These are phyloP conservation scores for Drosophila ironensis DNA, from an alignment of 1,140 invertebrate genomes.

Conservation along the genomic window DNA sequence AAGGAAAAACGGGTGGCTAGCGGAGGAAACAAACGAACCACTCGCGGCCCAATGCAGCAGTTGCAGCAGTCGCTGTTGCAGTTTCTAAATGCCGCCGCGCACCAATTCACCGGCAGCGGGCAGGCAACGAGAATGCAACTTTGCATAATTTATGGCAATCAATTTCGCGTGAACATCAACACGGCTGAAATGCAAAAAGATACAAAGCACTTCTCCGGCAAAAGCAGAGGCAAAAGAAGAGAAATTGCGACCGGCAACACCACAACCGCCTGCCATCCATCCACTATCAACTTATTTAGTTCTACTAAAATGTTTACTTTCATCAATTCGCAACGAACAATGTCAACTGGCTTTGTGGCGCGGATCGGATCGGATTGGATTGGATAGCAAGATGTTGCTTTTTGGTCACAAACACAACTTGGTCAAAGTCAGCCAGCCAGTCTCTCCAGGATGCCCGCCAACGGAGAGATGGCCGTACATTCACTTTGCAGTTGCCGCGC, in stretches of 20 bases:
- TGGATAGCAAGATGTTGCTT: constrained; percentile 23
- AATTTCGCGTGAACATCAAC: constrained; percentile 57
- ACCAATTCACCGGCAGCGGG: constrained; percentile 44
- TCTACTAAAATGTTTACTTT: constrained; percentile 58
- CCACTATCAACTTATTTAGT: constrained; percentile 51
- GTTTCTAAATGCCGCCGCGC: constrained; percentile 55
- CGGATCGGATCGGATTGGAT: constrained; percentile 24
- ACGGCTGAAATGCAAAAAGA: constrained; percentile 32
- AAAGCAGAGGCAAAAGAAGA: constrained; percentile 16
- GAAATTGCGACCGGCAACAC: constrained; percentile 28
- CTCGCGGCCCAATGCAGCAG: constrained; percentile 38
- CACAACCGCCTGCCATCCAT: constrained; percentile 25
- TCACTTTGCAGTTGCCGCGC: constrained; percentile 26
- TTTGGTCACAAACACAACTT: constrained; percentile 40
- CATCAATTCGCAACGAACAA: constrained; percentile 45
- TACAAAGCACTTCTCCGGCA: constrained; percentile 1
- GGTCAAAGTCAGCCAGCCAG: constrained; percentile 16
- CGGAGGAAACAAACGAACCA: constrained; percentile 30
- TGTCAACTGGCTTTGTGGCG: constrained; percentile 25
- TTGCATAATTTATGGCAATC: constrained; percentile 66
- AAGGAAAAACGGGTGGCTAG: not conserved
- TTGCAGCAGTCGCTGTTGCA: constrained; percentile 29
- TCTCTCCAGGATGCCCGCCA: constrained; percentile 27
- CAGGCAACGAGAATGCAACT: constrained; percentile 45
- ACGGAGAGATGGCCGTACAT: constrained; percentile 23